Evolutionary conservation across 1,140 invertebrate species (phyloP).

Genomic region (Triops cancriformis): DNA sequence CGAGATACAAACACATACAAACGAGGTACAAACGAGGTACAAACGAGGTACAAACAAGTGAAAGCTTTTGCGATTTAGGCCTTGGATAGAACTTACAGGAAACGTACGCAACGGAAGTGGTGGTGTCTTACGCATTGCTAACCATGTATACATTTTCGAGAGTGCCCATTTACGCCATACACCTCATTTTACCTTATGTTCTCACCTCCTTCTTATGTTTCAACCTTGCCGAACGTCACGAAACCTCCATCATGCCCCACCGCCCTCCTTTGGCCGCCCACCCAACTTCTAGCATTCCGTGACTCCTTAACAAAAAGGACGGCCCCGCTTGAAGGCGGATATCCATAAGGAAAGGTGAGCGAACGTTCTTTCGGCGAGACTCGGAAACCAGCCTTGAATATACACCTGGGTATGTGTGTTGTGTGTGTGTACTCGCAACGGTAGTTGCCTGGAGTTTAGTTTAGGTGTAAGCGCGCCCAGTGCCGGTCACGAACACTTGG

Average conservation of each 20-base stretch:
- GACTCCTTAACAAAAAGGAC: not conserved
- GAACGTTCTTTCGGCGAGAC: not conserved
- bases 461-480: not conserved
- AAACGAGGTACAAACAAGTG: not conserved
- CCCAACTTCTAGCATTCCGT: not conserved
- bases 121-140: not conserved
- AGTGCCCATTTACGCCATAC: not conserved
- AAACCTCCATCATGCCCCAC: not conserved
- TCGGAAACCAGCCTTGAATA: not conserved
- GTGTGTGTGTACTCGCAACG: not conserved
- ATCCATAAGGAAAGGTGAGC: not conserved
- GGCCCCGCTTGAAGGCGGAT: not conserved
- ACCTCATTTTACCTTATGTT: not conserved
- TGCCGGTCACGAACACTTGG: not conserved
- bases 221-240: not conserved
- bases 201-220: not conserved
- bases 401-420: not conserved
- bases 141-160: not conserved
- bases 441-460: not conserved
- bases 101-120: not conserved
- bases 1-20: too few species aligned
- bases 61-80: not conserved
- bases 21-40: too few species aligned
- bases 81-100: not conserved
- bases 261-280: too few species aligned